Percentiles rank a stretch among this genome's conserved stretches.
Evolutionary conservation across 2,888 invertebrate genomes (phyloP).

Genomic region (Pseudococcus jackbeardsleyi): DNA sequence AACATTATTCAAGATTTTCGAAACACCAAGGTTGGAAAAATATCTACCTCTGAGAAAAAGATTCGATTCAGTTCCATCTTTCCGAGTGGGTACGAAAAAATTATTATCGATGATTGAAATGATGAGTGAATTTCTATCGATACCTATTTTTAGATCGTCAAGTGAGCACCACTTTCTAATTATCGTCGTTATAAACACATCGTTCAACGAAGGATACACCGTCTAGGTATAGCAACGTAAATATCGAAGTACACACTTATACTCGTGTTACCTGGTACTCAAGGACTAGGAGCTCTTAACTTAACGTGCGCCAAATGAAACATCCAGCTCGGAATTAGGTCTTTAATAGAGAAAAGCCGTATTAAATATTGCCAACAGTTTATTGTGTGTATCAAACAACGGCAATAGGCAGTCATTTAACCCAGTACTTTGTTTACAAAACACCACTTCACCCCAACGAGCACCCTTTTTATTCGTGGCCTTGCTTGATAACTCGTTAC

Average conservation of each 20-base stretch:
- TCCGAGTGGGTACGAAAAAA: neutral
- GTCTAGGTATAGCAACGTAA: neutral
- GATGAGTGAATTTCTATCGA: neutral
- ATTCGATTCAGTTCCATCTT: neutral
- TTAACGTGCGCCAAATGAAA: conserved; percentile 40
- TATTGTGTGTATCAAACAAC: conserved; percentile 54
- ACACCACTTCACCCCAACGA: conserved; percentile 59
- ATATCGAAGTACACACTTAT: conserved; percentile 33
- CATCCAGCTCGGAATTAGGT: conserved; percentile 27
- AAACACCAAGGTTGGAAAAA: neutral
- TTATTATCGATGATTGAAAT: neutral
- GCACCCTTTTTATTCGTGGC: conserved; percentile 55
- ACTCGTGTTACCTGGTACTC: conserved; percentile 47
- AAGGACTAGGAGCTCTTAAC: conserved; percentile 40
- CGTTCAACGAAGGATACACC: neutral
- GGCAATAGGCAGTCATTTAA: conserved; percentile 56
- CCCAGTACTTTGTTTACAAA: conserved; percentile 52
- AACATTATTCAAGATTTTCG: neutral
- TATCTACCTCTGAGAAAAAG: neutral
- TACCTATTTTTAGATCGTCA: neutral
- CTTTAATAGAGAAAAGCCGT: conserved; percentile 52
- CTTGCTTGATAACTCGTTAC: conserved; percentile 58
- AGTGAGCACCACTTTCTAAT: neutral
- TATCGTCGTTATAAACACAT: neutral
- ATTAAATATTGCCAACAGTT: conserved; percentile 56